Evolutionary conservation across 2,888 invertebrate species (phyloP), one percentile per base, ranked within the genome.

Genomic region (Spisula subtruncata): DNA sequence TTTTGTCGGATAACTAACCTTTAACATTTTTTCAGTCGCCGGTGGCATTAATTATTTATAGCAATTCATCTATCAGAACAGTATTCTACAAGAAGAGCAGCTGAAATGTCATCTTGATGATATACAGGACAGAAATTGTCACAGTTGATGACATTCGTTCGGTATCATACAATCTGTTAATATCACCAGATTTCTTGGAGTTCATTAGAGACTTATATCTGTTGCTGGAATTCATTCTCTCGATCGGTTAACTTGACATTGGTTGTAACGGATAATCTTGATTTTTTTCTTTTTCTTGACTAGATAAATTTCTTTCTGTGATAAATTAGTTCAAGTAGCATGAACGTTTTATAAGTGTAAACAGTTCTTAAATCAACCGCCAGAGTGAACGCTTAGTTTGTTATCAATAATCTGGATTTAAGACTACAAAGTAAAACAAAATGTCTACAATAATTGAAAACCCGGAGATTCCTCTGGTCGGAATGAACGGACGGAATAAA

Each of bases 371-470:
- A 60, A 20, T n/a, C 60, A n/a, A 66, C 20, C 25, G 60, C 4
- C 10, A 66, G 60, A 6, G 10, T 66, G n/a, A 25, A 66, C 60
- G 25, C 25, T 66, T 25, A 25, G 2, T 25, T 25, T 2, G 20
- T 66, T 25, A 10, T n/a, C 12, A 25, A 66, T 75, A 75, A 32
- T 75, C 14, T 18, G 32, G 29, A 75, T 5, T 75, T 75, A 35
- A 14, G 14, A 75, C 35, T 8, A 20, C n/a, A 41, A n/a, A 2
- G 41, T 41, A 5, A 41, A 41, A 66, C 60, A 84, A 71, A 88
- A 96, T 96, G 96, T 95, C 95, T 87, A 93, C 95, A 32, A 81
- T 96, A 12, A 94, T 96, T 46, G 96, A 96, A 85, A 95, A 96
- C 90, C 96, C 96, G 0, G 95, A 93, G 25, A 96, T 96, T 60